Evolutionary conservation across 2,888 invertebrate species (phyloP).

Genomic region (Carterocephalus palaemon): DNA sequence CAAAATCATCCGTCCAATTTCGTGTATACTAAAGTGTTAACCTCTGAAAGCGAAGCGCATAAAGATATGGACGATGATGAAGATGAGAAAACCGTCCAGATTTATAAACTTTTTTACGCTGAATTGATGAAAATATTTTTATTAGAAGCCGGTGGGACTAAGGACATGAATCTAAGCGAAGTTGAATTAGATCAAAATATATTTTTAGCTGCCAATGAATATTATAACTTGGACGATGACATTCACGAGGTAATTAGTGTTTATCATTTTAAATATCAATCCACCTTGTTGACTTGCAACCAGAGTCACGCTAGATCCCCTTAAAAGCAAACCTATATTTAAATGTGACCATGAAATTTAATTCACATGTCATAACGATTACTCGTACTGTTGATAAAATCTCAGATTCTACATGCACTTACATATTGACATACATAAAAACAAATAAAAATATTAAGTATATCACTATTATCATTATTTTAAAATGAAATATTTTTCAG

Average conservation of each 20-base stretch:
- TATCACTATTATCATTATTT: no score
- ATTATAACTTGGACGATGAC: conserved; percentile 71
- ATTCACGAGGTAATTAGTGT: conserved; percentile 72
- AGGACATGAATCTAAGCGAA: conserved; percentile 51
- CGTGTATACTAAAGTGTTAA: conserved; percentile 29
- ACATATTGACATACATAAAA: no score
- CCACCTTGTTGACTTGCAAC: background rate
- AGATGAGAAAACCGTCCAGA: conserved; percentile 41
- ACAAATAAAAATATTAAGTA: no score
- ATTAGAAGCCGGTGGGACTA: conserved; percentile 47
- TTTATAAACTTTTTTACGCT: conserved; percentile 58
- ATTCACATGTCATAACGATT: no score
- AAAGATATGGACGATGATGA: conserved; percentile 41
- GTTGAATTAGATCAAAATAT: conserved; percentile 63
- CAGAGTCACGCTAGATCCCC: background rate
- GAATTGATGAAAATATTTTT: conserved; percentile 67
- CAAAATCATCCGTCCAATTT: conserved; percentile 13
- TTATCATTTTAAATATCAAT: no score
- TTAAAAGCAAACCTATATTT: background rate
- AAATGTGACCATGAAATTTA: no score
- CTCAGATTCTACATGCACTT: no score
- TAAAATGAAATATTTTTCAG: conserved; percentile 50
- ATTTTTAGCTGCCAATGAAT: conserved; percentile 62
- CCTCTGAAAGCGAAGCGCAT: conserved; percentile 34
- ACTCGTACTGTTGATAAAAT: no score